A percentile compares a stretch with the other conserved stretches of the same genome.
Conservation (phyloP, 1,140 invertebrate species). For the Belonocnema kinseyi region DNA sequence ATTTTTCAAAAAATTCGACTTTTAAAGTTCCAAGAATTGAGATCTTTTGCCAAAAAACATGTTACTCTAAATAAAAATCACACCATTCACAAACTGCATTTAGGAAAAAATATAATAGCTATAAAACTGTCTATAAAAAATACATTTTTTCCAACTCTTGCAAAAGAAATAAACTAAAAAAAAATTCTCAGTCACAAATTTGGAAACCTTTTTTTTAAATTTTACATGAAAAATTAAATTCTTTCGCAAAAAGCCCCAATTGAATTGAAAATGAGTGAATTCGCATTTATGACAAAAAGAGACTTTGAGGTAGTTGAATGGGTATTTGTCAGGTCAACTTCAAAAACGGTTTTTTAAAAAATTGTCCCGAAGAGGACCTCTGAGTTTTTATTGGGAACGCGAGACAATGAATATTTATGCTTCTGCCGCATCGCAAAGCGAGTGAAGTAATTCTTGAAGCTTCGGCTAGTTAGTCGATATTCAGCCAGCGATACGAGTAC, state of each 20-base stretch:
- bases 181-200: neutral
- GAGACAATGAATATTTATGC: conserved; percentile 32
- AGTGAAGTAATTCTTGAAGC: conserved; percentile 27
- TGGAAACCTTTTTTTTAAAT: neutral
- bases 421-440: conserved; percentile 24
- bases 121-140: neutral
- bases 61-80: too few relatives aligned
- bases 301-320: neutral
- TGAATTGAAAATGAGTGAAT: neutral
- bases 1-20: too few relatives aligned
- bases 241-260: neutral
- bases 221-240: too few relatives aligned
- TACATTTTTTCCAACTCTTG: neutral
- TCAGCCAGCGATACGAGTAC: conserved; percentile 22
- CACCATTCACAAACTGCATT: too few relatives aligned
- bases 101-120: too few relatives aligned
- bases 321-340: conserved; percentile 7
- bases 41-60: too few relatives aligned
- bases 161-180: too few relatives aligned
- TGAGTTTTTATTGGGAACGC: conserved; percentile 12
- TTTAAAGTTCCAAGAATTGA: too few relatives aligned
- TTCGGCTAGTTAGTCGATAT: conserved; percentile 29
- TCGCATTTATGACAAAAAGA: neutral
- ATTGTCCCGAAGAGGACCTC: conserved; percentile 16
- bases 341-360: conserved; percentile 11